These are phyloP conservation scores for Leptobrachium ailaonicum DNA, from an alignment of 2,113 vertebrate genomes.

Conservation along the genomic window DNA sequence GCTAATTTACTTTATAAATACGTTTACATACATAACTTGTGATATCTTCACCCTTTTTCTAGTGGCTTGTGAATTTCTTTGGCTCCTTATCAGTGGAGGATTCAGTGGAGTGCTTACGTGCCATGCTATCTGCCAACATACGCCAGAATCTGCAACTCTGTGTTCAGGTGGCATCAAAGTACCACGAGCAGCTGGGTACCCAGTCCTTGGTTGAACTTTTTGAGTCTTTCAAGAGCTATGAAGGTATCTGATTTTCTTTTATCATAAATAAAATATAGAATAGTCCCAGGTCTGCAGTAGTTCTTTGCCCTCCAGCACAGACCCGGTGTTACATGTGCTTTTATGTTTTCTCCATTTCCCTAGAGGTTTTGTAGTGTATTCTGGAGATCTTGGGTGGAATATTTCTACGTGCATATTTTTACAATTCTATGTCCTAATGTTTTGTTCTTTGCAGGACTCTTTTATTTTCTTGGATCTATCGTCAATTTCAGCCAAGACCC, in stretches of 20 bases:
- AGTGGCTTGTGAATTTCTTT: conserved; percentile 92
- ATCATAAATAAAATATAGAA: no score
- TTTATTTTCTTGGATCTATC: conserved; percentile 92
- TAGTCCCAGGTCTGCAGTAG: no score
- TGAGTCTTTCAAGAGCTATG: conserved; percentile 91
- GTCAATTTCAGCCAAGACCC: conserved; percentile 96
- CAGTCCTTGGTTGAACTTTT: conserved; percentile 87
- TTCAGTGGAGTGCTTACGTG: conserved; percentile 84
- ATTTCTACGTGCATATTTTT: no score
- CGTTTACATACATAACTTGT: neutral
- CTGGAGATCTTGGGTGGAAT: neutral
- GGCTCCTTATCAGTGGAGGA: conserved; percentile 88
- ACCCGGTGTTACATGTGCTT: no score
- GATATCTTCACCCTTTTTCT: conserved; percentile 16
- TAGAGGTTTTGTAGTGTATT: neutral
- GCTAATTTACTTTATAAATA: neutral
- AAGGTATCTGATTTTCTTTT: conserved; percentile 69
- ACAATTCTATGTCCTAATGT: neutral
- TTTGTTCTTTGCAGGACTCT: conserved; percentile 73
- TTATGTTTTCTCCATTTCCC: no score
- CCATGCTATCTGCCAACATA: conserved; percentile 87
- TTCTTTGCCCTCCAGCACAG: no score
- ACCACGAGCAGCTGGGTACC: conserved; percentile 88
- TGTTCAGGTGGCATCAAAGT: conserved; percentile 89
- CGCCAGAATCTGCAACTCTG: conserved; percentile 88